Conservation (phyloP, 1,140 invertebrate genomes). For the Nilaparvata lugens region DNA sequence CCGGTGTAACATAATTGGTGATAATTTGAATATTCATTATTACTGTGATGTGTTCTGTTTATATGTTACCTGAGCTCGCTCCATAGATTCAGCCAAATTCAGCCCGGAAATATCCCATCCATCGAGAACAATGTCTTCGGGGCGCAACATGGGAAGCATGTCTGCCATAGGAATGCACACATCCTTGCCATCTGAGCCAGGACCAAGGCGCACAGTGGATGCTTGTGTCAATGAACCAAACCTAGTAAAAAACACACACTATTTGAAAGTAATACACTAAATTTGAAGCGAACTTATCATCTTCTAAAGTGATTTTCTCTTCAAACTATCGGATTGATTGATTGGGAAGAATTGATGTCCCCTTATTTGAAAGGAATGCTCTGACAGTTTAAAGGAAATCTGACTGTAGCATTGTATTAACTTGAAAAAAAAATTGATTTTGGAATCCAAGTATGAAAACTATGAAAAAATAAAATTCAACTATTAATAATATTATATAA, state of each 20-base stretch:
- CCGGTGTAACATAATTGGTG: too few relatives aligned
- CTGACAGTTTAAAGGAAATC: too few relatives aligned
- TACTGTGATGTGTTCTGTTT: not conserved
- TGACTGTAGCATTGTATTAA: too few relatives aligned
- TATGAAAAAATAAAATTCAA: too few relatives aligned
- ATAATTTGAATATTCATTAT: not conserved
- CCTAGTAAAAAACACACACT: constrained; percentile 34
- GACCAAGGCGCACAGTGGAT: constrained; percentile 75
- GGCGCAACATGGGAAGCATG: constrained; percentile 82
- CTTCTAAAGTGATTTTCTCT: too few relatives aligned
- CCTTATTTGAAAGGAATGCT: too few relatives aligned
- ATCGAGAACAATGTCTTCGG: constrained; percentile 80
- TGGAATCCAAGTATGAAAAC: too few relatives aligned
- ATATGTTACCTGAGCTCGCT: constrained; percentile 19
- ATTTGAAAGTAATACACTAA: not conserved
- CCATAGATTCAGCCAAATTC: constrained; percentile 71
- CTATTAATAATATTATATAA: too few relatives aligned
- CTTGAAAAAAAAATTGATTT: too few relatives aligned
- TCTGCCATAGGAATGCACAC: constrained; percentile 72
- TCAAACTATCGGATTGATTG: too few relatives aligned
- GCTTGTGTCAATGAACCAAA: constrained; percentile 85
- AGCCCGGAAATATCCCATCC: constrained; percentile 91
- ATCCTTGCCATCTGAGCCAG: constrained; percentile 54
- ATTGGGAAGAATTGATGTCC: too few relatives aligned
- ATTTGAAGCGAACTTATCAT: too few relatives aligned